Evolutionary conservation across 2,888 invertebrate species (phyloP).

Genomic region (Trachelus iudaicus): DNA sequence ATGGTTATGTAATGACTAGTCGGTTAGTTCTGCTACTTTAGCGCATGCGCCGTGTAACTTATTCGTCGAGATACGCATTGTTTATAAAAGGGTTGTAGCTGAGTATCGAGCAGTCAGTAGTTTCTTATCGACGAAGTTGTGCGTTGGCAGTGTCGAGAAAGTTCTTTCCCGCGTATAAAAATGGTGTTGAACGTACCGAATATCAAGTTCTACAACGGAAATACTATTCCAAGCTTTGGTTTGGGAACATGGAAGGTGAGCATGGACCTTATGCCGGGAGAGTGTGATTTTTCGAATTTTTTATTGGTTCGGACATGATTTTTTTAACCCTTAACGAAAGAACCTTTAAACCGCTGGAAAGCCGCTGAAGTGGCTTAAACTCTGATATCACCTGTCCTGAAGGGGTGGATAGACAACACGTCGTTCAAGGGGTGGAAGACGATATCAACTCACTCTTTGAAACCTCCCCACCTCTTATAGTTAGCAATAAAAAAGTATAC

Average conservation of each 20-base stretch:
- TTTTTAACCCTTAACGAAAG: neutral
- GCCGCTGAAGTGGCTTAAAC: too few species aligned
- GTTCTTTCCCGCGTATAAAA: constrained; percentile 12
- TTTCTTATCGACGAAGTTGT: neutral
- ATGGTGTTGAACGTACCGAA: constrained; percentile 56
- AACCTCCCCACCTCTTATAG: too few species aligned
- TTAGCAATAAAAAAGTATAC: too few species aligned
- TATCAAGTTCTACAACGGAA: constrained; percentile 65
- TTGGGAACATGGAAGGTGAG: constrained; percentile 70
- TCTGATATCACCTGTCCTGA: too few species aligned
- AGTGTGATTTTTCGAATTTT: neutral
- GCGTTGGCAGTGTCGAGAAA: neutral
- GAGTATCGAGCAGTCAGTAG: neutral
- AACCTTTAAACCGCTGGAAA: too few species aligned
- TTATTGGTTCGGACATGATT: neutral
- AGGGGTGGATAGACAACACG: too few species aligned
- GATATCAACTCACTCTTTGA: too few species aligned
- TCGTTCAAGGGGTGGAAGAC: too few species aligned
- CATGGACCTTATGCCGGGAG: neutral
- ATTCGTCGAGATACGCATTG: neutral
- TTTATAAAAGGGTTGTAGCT: neutral
- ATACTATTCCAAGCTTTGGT: constrained; percentile 67
- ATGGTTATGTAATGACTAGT: neutral
- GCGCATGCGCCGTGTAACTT: neutral
- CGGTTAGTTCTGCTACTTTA: neutral